Percentiles rank a stretch among this genome's conserved stretches.
Evolutionary conservation across 2,888 invertebrate genomes (phyloP).

Genomic region (Alitta virens): DNA sequence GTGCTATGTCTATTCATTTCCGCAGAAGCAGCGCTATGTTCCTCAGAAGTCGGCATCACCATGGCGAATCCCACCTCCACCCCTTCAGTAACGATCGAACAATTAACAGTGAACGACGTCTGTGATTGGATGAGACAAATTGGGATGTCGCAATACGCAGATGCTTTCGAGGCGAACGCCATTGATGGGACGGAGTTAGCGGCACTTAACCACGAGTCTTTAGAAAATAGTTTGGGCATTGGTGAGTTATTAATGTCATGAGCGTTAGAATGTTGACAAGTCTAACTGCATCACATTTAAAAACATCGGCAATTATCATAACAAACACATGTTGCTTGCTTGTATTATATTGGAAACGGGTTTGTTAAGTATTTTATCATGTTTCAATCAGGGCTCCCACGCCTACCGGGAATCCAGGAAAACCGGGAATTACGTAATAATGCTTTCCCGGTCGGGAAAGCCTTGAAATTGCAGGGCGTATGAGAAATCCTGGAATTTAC

Average conservation of each 20-base stretch:
- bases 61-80: too few relatives aligned
- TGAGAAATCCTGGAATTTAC: too few relatives aligned
- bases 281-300: not conserved
- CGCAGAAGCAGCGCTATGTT: not conserved
- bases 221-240: slow-evolving; percentile 49
- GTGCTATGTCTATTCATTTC: too few relatives aligned
- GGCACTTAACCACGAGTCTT: slow-evolving; percentile 57
- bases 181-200: slow-evolving; percentile 65
- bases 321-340: too few relatives aligned
- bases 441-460: too few relatives aligned
- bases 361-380: too few relatives aligned
- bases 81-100: not conserved
- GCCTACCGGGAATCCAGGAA: too few relatives aligned
- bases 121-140: slow-evolving; percentile 64
- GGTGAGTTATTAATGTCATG: slow-evolving; percentile 42
- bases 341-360: too few relatives aligned
- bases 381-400: too few relatives aligned
- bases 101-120: slow-evolving; percentile 58
- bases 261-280: not conserved
- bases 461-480: too few relatives aligned
- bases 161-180: slow-evolving; percentile 58
- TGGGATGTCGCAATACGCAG: slow-evolving; percentile 60
- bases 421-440: too few relatives aligned
- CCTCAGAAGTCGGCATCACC: too few relatives aligned
- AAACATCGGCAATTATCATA: not conserved